Evolutionary conservation across 2,888 invertebrate genomes (phyloP).

Genomic region (Ferrisia virgata): DNA sequence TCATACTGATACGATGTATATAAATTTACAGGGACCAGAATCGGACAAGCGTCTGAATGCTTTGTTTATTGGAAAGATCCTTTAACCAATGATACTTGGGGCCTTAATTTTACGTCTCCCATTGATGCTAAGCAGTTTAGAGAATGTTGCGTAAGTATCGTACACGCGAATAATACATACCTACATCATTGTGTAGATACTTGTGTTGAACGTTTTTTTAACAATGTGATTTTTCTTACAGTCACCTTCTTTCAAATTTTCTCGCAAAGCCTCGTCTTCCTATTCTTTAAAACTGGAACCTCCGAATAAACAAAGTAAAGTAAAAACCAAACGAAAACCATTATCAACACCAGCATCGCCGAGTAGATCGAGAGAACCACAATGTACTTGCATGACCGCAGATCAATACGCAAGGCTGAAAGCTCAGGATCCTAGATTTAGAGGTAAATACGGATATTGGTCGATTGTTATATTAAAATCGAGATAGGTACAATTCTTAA

Average conservation of each 20-base stretch:
- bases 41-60: conserved; percentile 97
- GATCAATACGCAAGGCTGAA: conserved; percentile 85
- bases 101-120: conserved; percentile 94
- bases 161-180: not conserved
- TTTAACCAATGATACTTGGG: conserved; percentile 96
- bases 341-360: conserved; percentile 92
- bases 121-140: conserved; percentile 96
- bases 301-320: conserved; percentile 75
- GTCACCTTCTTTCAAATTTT: conserved; percentile 97
- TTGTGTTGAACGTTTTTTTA: too few species aligned
- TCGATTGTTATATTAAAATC: too few species aligned
- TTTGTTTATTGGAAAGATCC: conserved; percentile 99
- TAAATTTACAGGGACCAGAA: conserved; percentile 76
- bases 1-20: not conserved
- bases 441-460: too few species aligned
- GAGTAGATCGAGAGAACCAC: conserved; percentile 80
- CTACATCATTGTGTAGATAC: not conserved
- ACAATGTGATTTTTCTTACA: conserved; percentile 52
- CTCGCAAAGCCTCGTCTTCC: conserved; percentile 94
- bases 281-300: conserved; percentile 93
- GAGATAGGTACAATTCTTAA: too few species aligned
- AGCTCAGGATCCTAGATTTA: conserved; percentile 77
- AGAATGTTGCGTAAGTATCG: conserved; percentile 90
- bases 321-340: conserved; percentile 84
- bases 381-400: conserved; percentile 92